A percentile compares a stretch with the other conserved stretches of the same genome.
phyloP scores from a whole-genome alignment of 2,888 invertebrate genomes.

The Strigamia crassipes region DNA sequence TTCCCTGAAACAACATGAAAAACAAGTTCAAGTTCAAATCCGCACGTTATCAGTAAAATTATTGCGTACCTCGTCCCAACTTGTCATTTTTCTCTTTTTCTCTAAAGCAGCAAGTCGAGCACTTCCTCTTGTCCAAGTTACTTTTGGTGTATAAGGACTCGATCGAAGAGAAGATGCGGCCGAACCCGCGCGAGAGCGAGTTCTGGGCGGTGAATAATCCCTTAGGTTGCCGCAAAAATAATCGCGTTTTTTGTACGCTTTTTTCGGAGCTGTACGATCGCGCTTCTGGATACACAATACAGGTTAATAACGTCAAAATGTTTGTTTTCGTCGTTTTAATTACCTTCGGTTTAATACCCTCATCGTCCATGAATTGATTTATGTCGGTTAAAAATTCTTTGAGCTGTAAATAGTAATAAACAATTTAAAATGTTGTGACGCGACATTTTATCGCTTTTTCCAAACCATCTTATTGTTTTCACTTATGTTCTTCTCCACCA shows the following conservation, averaged over 20 bases:
- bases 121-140: background rate
- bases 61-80: background rate
- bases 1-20: background rate
- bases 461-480: background rate
- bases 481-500: background rate
- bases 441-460: too few species aligned
- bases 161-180: background rate
- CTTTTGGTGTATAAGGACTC: background rate
- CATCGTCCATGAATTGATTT: background rate
- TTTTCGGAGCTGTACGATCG: background rate
- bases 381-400: background rate
- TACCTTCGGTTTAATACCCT: background rate
- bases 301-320: background rate
- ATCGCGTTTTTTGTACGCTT: background rate
- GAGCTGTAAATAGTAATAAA: background rate
- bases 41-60: too few species aligned
- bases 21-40: too few species aligned
- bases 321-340: background rate
- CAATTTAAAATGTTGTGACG: background rate
- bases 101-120: background rate
- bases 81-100: background rate
- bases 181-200: background rate
- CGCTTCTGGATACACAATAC: background rate
- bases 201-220: conserved; percentile 1
- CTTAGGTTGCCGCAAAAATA: background rate